Evolutionary conservation across 2,888 invertebrate genomes (phyloP).

Genomic region (Ichneumon xanthorius): DNA sequence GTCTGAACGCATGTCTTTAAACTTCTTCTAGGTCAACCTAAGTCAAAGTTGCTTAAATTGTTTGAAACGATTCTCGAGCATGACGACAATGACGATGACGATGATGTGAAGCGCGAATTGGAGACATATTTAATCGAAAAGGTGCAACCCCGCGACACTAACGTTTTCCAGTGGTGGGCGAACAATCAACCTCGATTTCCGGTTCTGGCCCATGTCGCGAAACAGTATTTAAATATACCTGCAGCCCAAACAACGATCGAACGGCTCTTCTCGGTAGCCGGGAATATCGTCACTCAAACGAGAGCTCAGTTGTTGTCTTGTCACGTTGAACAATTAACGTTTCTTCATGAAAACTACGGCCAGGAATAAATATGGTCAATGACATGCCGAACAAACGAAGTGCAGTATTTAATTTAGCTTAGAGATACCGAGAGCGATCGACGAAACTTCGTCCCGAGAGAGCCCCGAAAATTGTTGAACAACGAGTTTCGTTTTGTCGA

Average conservation of each 20-base stretch:
- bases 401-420: too few species aligned
- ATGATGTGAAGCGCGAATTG: too few species aligned
- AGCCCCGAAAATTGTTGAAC: too few species aligned
- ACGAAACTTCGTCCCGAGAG: too few species aligned
- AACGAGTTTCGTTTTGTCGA: too few species aligned
- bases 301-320: conserved; percentile 39
- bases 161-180: conserved; percentile 16
- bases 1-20: too few species aligned
- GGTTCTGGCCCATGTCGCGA: conserved; percentile 8
- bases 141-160: neutral
- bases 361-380: neutral
- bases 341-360: conserved; percentile 29
- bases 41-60: too few species aligned
- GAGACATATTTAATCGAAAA: too few species aligned
- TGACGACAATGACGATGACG: too few species aligned
- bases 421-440: too few species aligned
- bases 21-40: too few species aligned
- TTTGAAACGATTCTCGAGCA: too few species aligned
- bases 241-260: conserved; percentile 43
- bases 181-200: conserved; percentile 17
- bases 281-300: conserved; percentile 49
- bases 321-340: conserved; percentile 46
- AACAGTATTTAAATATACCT: conserved; percentile 36
- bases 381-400: neutral
- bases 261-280: conserved; percentile 49